phyloP scores from a whole-genome alignment of 1,140 invertebrate genomes.

The Drosophila chauvacae region DNA sequence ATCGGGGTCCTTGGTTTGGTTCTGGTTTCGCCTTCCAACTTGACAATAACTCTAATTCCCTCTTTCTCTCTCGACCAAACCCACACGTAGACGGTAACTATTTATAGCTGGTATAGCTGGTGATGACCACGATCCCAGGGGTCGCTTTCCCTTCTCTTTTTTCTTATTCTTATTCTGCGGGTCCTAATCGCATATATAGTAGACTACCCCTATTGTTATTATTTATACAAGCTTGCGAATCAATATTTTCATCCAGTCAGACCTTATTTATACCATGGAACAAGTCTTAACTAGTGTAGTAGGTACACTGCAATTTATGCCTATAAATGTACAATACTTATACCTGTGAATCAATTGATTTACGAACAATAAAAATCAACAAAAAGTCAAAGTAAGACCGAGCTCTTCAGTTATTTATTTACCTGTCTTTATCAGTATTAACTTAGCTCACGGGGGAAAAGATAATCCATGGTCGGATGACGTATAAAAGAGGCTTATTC shows the following conservation, averaged over 20 bases:
- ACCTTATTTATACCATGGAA: slow-evolving; percentile 59
- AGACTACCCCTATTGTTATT: slow-evolving; percentile 25
- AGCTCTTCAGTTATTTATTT: not conserved
- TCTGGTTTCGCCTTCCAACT: slow-evolving; percentile 48
- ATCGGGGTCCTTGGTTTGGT: slow-evolving; percentile 29
- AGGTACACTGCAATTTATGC: slow-evolving; percentile 63
- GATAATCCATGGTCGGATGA: not conserved
- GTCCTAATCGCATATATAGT: slow-evolving; percentile 45
- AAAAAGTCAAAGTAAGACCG: slow-evolving; percentile 25
- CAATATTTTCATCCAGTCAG: slow-evolving; percentile 50
- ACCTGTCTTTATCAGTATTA: slow-evolving; percentile 16
- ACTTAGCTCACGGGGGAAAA: not conserved
- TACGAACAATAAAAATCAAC: slow-evolving; percentile 50
- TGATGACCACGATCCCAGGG: slow-evolving; percentile 20
- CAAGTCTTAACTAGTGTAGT: slow-evolving; percentile 57
- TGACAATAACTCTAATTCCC: slow-evolving; percentile 64
- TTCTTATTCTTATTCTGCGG: slow-evolving; percentile 31
- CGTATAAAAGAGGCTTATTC: slow-evolving; percentile 41
- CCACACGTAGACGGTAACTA: slow-evolving; percentile 48
- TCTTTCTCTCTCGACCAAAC: slow-evolving; percentile 27
- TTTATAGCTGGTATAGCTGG: slow-evolving; percentile 40
- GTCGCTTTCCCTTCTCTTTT: slow-evolving; percentile 32
- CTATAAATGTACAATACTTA: slow-evolving; percentile 75
- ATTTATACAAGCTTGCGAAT: slow-evolving; percentile 53
- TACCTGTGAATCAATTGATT: slow-evolving; percentile 45